Evolutionary conservation across 37 sponge, comb jelly and placozoan genomes (phyloP), one percentile per base, ranked within the genome.

Genomic region (Aplysina aerophoba): DNA sequence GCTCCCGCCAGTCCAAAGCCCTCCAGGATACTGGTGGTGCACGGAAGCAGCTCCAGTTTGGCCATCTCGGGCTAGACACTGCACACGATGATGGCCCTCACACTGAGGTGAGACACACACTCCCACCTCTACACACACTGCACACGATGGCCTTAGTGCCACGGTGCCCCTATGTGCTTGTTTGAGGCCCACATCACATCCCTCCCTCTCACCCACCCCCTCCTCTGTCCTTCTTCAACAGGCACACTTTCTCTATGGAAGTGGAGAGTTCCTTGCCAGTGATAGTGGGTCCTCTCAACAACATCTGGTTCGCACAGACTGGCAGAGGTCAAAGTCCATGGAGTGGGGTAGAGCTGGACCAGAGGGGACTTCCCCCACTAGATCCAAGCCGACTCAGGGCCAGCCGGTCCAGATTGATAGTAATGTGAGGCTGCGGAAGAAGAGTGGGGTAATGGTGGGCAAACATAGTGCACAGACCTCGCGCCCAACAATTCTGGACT

Each of bases 401-500:
- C 3, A 44, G 50, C 50, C 50, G 3, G 50, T 44, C 6, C 50
- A 44, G 6, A 75, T 75, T 40, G 78, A 75, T 50, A 14, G 25
- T 25, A 75, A 75, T 50, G 44, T 75, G 39, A 15, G 54, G 38
- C 50, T 44, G 8, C 1, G 54, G 78, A 75, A 75, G 53, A 75
- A 75, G 53, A 75, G 54, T 50, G 78, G 78, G 2, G 41, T 75
- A 24, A 75, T 75, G 54, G 54, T 75, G 22, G 78, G 78, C 53
- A 75, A 75, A 36, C 71, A 30, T 27, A 69, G 35, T 17, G 78
- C 25, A 25, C 44, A 50, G 21, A 75, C 78, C 20, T 75, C 53
- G 19, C 31, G 78, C 13, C 78, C 78, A 0, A 25, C 78, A 3
- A 75, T 75, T 11, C 25, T 75, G 54, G 54, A 75, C 78, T 75